Evolutionary conservation across 2,888 invertebrate genomes (phyloP).

Genomic region (Aphidoletes aphidimyza): DNA sequence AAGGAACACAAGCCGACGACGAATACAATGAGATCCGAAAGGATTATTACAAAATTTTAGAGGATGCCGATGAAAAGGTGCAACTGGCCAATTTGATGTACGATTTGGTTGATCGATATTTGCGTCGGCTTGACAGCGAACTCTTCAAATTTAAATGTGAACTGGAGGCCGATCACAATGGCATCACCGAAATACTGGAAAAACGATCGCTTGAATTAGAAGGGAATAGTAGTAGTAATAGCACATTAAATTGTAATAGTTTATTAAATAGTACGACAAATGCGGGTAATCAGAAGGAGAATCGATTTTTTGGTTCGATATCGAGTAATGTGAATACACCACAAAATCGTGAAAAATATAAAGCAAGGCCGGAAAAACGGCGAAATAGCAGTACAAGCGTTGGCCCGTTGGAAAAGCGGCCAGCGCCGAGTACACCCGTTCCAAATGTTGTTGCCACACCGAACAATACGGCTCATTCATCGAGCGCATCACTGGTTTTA

Average conservation of each 20-base stretch:
- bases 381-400: constrained; percentile 72
- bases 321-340: constrained; percentile 59
- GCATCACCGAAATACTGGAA: constrained; percentile 94
- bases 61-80: constrained; percentile 97
- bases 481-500: constrained; percentile 60
- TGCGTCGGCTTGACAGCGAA: constrained; percentile 86
- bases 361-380: constrained; percentile 78
- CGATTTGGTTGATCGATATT: constrained; percentile 92
- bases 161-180: constrained; percentile 97
- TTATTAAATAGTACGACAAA: constrained; percentile 64
- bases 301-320: constrained; percentile 71
- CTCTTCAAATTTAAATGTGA: constrained; percentile 98
- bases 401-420: constrained; percentile 64
- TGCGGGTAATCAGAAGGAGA: constrained; percentile 80
- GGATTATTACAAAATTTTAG: constrained; percentile 90
- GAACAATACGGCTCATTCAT: constrained; percentile 57
- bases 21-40: constrained; percentile 86
- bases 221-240: constrained; percentile 66
- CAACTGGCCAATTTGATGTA: constrained; percentile 93
- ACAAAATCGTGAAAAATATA: constrained; percentile 66
- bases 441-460: constrained; percentile 59
- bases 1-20: constrained; percentile 78
- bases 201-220: constrained; percentile 92
- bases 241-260: constrained; percentile 26
- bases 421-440: constrained; percentile 58